Percentiles rank a stretch among this genome's conserved stretches.
Conservation (phyloP, 2,113 vertebrate genomes). For the Phaetusa simplex region DNA sequence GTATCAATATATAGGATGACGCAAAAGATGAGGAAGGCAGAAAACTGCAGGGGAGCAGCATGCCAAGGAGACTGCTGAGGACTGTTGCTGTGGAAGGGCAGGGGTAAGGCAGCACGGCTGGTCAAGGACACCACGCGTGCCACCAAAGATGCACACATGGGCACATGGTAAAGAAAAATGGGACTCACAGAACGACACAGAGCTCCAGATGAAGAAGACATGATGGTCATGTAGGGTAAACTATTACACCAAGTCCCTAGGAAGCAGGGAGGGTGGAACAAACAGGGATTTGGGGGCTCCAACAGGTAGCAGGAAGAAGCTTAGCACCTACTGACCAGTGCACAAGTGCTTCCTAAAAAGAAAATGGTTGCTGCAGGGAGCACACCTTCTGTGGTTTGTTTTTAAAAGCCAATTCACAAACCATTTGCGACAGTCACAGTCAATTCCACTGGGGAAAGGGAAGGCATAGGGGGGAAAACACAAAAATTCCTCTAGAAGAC, state of each 20-base stretch:
- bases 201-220: not conserved
- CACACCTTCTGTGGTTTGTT: not conserved
- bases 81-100: not conserved
- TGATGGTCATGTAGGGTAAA: not conserved
- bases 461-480: not conserved
- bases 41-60: not conserved
- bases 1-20: not conserved
- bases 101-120: not conserved
- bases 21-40: not conserved
- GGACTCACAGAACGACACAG: not conserved
- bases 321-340: not conserved
- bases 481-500: not conserved
- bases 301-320: not conserved
- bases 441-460: too few relatives aligned
- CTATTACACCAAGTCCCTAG: not conserved
- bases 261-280: not conserved
- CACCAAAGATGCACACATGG: accelerated
- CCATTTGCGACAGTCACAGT: not conserved
- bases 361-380: not conserved
- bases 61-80: not conserved
- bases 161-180: not conserved
- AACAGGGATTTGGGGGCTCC: not conserved
- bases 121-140: accelerated
- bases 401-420: not conserved
- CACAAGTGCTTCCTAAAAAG: not conserved